These are phyloP conservation scores for Brachypodius melanocephalos DNA, from an alignment of 2,113 vertebrate genomes.

Conservation along the genomic window DNA sequence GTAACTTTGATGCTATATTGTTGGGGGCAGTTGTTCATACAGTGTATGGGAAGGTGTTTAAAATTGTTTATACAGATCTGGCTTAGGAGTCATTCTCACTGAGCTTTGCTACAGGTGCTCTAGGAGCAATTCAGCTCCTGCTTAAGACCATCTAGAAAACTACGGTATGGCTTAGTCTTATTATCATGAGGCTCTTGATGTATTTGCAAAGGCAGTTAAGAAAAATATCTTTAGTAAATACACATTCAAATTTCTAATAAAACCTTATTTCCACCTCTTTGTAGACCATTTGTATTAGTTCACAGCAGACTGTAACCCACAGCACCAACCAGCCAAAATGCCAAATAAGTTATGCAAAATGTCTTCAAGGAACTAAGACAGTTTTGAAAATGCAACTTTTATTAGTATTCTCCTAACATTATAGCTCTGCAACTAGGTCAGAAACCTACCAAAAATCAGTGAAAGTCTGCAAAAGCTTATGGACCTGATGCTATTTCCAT, in stretches of 20 bases:
- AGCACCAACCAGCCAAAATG: not conserved
- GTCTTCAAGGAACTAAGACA: not conserved
- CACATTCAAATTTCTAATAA: not conserved
- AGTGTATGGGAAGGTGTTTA: not conserved
- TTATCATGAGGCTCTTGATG: not conserved
- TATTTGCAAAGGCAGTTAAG: constrained; percentile 25
- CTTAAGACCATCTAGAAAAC: not conserved
- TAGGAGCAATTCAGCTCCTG: not conserved
- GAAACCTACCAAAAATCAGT: not conserved
- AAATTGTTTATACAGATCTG: not conserved
- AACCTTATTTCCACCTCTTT: not conserved
- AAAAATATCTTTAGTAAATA: not conserved
- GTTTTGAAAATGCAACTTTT: not conserved
- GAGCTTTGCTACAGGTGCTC: not conserved
- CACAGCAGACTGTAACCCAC: not conserved
- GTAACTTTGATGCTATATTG: not conserved
- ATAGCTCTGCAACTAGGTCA: not conserved
- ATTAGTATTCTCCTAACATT: not conserved
- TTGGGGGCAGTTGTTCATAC: not conserved
- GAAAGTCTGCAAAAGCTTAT: not conserved
- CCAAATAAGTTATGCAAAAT: not conserved
- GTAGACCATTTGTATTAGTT: not conserved
- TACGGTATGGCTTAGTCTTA: not conserved
- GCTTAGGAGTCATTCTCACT: not conserved
- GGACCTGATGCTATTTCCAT: not conserved